Conservation (phyloP, 2,888 invertebrate genomes). For the Bembecia ichneumoniformis region DNA sequence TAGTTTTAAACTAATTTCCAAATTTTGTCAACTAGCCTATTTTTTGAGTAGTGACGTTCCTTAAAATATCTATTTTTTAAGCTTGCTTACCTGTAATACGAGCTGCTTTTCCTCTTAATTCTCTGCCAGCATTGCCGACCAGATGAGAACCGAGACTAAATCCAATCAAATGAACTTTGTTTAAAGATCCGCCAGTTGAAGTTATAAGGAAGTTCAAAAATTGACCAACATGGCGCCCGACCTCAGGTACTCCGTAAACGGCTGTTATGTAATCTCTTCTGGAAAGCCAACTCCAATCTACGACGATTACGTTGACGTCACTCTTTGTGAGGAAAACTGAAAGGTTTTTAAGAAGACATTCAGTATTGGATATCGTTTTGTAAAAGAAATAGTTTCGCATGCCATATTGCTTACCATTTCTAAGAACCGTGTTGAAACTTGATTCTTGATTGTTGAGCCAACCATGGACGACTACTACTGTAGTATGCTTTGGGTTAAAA, state of each 20-base stretch:
- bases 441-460: constrained; percentile 28
- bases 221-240: constrained; percentile 33
- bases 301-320: constrained; percentile 32
- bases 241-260: constrained; percentile 25
- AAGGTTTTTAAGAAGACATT: constrained; percentile 3
- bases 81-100: constrained; percentile 31
- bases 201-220: constrained; percentile 27
- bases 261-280: constrained; percentile 27
- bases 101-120: constrained; percentile 3
- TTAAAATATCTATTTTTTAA: not conserved
- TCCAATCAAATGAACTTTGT: constrained; percentile 34
- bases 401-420: constrained; percentile 20
- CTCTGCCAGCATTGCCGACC: not conserved
- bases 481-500: constrained; percentile 27
- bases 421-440: constrained; percentile 18
- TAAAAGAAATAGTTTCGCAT: not conserved
- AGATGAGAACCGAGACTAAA: constrained; percentile 43
- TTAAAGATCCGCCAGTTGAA: constrained; percentile 19
- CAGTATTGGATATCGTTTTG: not conserved
- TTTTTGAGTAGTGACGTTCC: too few relatives aligned
- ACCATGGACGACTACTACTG: constrained; percentile 34
- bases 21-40: too few relatives aligned
- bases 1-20: too few relatives aligned
- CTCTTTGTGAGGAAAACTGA: constrained; percentile 23
- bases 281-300: constrained; percentile 38